phyloP scores from a whole-genome alignment of 2,797 vertebrate species.

The Bradypus variegatus region DNA sequence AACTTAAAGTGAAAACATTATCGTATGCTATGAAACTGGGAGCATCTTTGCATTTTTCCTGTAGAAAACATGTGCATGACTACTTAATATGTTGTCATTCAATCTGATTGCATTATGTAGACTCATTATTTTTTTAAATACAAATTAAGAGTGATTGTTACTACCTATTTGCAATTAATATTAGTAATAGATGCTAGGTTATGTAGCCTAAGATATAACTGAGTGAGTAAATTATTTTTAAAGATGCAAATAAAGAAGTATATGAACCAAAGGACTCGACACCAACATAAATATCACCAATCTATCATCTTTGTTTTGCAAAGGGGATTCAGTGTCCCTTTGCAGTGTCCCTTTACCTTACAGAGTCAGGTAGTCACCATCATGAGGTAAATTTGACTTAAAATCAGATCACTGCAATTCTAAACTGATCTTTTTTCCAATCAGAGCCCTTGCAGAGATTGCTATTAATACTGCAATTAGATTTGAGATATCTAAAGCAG shows the following conservation, averaged over 20 bases:
- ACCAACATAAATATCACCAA: not conserved
- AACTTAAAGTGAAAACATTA: not conserved
- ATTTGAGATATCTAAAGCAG: not conserved
- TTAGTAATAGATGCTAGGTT: not conserved
- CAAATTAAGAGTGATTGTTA: not conserved
- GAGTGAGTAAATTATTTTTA: not conserved
- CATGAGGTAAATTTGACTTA: not conserved
- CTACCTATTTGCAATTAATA: not conserved
- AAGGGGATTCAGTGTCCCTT: not conserved
- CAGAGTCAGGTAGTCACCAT: not conserved
- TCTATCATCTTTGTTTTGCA: not conserved
- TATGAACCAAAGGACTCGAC: not conserved
- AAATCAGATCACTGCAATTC: not conserved
- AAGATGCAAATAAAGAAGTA: not conserved
- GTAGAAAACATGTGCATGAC: not conserved
- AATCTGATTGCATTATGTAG: not conserved
- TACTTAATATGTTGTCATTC: not conserved
- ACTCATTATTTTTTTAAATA: not conserved
- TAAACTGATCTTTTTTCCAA: not conserved
- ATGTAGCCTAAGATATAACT: not conserved
- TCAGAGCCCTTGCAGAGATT: not conserved
- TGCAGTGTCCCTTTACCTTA: too few relatives aligned
- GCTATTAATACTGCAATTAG: not conserved
- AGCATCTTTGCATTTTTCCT: not conserved
- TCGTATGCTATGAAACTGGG: not conserved